phyloP scores from a whole-genome alignment of 2,797 vertebrate genomes.

The Phrynocephalus vlangalii region DNA sequence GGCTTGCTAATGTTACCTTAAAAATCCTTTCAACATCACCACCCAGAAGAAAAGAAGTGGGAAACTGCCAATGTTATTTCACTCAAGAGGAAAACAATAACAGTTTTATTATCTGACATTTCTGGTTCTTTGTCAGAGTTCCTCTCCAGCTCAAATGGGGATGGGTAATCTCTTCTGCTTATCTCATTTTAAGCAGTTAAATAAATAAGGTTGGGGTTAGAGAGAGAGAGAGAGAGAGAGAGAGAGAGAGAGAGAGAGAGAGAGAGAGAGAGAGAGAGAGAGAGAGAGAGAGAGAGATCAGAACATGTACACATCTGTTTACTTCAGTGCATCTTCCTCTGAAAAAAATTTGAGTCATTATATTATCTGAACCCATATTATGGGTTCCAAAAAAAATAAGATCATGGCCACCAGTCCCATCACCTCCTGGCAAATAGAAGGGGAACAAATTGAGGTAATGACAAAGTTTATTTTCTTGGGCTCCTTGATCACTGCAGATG shows the following conservation, averaged over 20 bases:
- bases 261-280: constrained; percentile 25
- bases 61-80: constrained; percentile 42
- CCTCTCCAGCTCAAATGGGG: constrained; percentile 63
- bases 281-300: constrained; percentile 26
- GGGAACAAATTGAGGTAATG: too few species aligned
- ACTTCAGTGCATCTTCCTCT: constrained; percentile 52
- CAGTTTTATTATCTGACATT: constrained; percentile 47
- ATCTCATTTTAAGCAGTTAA: constrained; percentile 69
- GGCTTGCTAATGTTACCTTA: constrained; percentile 17
- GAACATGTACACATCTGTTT: constrained; percentile 41
- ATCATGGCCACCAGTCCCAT: too few species aligned
- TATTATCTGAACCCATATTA: constrained; percentile 36
- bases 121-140: constrained; percentile 53
- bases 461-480: too few species aligned
- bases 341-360: constrained; percentile 40
- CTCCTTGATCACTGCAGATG: too few species aligned
- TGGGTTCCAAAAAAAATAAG: too few species aligned
- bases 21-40: constrained; percentile 35
- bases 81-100: constrained; percentile 49
- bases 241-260: constrained; percentile 11
- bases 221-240: neutral
- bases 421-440: too few species aligned
- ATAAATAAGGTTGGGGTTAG: constrained; percentile 63
- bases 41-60: neutral
- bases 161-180: constrained; percentile 51